phyloP scores from a whole-genome alignment of 1,140 invertebrate species.

The Neomicropteryx cornuta region DNA sequence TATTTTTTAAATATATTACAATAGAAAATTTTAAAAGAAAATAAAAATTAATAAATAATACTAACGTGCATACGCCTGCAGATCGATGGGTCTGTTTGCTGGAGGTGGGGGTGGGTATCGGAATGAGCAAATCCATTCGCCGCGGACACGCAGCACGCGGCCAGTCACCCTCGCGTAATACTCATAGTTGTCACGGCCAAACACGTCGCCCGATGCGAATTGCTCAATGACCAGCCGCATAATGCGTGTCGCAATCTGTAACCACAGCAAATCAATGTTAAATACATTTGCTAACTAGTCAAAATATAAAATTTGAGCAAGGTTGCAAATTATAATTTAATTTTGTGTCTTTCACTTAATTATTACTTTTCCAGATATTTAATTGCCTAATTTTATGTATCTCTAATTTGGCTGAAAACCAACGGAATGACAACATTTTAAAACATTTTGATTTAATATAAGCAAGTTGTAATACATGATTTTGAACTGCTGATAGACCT shows the following conservation, averaged over 20 bases:
- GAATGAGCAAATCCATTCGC: constrained; percentile 92
- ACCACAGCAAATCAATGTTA: constrained; percentile 9
- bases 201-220: constrained; percentile 90
- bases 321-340: constrained; percentile 2
- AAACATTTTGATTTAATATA: no score
- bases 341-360: no score
- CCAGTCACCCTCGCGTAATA: constrained; percentile 95
- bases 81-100: constrained; percentile 32
- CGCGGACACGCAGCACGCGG: constrained; percentile 79
- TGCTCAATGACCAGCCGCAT: constrained; percentile 96
- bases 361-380: no score
- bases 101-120: constrained; percentile 74
- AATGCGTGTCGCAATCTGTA: constrained; percentile 79
- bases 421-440: no score
- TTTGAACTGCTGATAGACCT: no score
- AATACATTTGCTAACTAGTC: background rate
- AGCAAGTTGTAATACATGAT: no score
- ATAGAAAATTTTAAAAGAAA: no score
- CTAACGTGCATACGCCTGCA: constrained; percentile 61
- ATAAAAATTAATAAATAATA: constrained; percentile 16
- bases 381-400: no score
- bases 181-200: constrained; percentile 93
- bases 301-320: constrained; percentile 9
- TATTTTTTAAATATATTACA: no score
- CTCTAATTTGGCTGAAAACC: no score